Base-by-base conservation (phyloP, 2,888 invertebrate genomes). In the Prosopocoilus inquinatus region DNA sequence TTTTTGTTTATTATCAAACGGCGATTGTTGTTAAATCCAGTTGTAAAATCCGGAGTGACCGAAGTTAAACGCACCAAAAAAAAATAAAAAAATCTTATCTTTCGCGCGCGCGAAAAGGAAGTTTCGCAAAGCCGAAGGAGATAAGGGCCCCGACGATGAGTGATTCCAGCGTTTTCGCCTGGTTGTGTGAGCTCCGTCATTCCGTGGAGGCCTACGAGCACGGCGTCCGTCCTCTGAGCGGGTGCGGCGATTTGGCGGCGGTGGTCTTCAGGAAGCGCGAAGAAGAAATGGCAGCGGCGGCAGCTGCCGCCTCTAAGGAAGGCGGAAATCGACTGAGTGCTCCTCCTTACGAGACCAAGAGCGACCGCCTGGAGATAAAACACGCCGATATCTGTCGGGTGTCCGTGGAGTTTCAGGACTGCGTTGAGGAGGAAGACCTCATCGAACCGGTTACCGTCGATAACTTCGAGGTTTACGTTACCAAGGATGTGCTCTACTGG, bases 401-500 rank as follows among this genome's bases (percentile, higher is more conserved):
- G 28, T 70, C 71, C 11, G 63, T 67, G 47, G 62, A 65, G 13
- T 68, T 71, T 48, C 63, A 67, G 34, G 72, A 73, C 12, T 52
- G 57, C 38, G 65, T 64, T 20, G 65, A 57, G 11, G 52, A 49
- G 38, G 52, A 70, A 45, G 65, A 67, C 16, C 50, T 69, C 5
- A 55, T 64, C 16, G 33, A 50, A 11, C 67, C 68, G 20, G 55
- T 68, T 9, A 39, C 64, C 36, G 61, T 77, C 64, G 81, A 82
- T 54, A 74, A 78, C 61, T 76, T 80, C 57, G 80, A 81, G 8
- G 80, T 79, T 52, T 79, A 79, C n/a, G 62, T 80, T 1, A 74
- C 80, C 0, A 71, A 79, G 1, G 81, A 82, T 68, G 82, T 83
- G 47, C 76, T 82, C 35, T 77, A 73, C 64, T 84, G 83, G 83